Evolutionary conservation across 2,888 invertebrate genomes (phyloP), one percentile per base, ranked within the genome.

Genomic region (Lucinisca nassula): DNA sequence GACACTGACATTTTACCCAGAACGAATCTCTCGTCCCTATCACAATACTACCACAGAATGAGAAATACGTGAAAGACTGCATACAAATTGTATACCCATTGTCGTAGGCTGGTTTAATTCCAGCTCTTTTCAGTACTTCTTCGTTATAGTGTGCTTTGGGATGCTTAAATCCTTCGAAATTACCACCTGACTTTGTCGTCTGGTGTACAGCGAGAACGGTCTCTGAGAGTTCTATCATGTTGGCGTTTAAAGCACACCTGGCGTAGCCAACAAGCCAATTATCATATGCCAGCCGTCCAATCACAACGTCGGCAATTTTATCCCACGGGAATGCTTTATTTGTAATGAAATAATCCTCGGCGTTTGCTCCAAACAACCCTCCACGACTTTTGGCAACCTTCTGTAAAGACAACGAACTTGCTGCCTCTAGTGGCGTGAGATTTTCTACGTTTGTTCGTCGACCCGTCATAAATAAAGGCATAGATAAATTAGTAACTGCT

Each of bases 271-370:
- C 93, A 1, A 94, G 84, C 93, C 93, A 94, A 85, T 94, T 93
- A 82, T 94, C 94, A 74, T 93, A 94, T 0, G 93, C 94, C 24
- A 90, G 80, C 21, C 93, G 89, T 21, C 94, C 94, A 17, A 94
- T 91, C n/a, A 93, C 93, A 45, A 94, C 92, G 24, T 92, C 91
- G 10, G 93, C 92, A 32, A 93, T 89, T 1, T 77, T 67, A n/a
- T 83, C 74, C 94, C 93, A 94, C 0, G 93, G 92, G 88, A 91
- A 94, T 10, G 76, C 85, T 32, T 79, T 78, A 37, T 92, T 92
- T 10, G 93, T 92, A 12, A 94, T 92, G 76, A 94, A 94, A 82
- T 91, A 94, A 77, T 94, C 94, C 73, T 92, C 92, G 0, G 94
- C 93, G 72, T 93, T 90, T 12, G 90, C 86, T 1, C 84, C 82